These are phyloP conservation scores for Tipula confusa DNA, from an alignment of 2,888 invertebrate genomes.

Conservation along the genomic window DNA sequence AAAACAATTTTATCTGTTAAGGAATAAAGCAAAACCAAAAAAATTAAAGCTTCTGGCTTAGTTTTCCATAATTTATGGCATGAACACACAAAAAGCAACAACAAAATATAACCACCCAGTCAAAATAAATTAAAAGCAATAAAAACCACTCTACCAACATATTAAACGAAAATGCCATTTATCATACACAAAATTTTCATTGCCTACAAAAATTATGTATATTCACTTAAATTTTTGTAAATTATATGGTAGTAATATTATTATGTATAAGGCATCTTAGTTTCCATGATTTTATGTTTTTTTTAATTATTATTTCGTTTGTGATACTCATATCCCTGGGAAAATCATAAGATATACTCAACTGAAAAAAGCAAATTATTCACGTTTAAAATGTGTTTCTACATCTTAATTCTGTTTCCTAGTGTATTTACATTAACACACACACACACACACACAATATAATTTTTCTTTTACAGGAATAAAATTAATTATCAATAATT, in stretches of 20 bases:
- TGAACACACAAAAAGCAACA: neutral
- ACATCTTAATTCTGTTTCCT: no score
- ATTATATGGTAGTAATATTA: neutral
- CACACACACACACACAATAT: no score
- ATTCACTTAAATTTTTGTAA: neutral
- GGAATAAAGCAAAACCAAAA: neutral
- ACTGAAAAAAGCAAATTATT: neutral
- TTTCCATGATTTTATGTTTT: neutral
- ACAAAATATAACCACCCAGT: neutral
- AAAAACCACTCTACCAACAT: neutral
- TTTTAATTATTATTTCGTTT: neutral
- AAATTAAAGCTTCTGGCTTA: neutral
- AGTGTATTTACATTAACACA: no score
- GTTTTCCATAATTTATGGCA: conserved; percentile 15
- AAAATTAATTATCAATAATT: neutral
- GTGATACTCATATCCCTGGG: neutral
- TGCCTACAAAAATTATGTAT: neutral
- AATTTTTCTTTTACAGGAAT: no score
- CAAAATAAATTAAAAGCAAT: conserved; percentile 12
- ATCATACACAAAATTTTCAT: neutral
- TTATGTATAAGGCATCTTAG: neutral
- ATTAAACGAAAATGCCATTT: neutral
- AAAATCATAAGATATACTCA: neutral
- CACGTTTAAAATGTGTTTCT: no score
- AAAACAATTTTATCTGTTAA: neutral